phyloP scores from a whole-genome alignment of 2,113 vertebrate genomes.

The Glaucomys volans region DNA sequence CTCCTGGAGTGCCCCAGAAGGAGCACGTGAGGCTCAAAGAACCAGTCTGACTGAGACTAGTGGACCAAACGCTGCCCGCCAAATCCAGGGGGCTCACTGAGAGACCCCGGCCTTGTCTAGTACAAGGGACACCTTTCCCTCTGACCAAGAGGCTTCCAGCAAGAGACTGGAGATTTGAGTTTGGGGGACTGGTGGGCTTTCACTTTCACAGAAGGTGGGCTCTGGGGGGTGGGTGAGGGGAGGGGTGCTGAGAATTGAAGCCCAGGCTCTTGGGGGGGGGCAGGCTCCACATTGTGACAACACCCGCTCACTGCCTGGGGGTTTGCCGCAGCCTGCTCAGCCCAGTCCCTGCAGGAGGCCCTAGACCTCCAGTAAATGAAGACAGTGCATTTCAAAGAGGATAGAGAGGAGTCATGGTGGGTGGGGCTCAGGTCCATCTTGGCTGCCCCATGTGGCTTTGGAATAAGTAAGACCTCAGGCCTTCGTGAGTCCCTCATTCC shows the following conservation, averaged over 20 bases:
- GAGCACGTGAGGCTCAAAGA: neutral
- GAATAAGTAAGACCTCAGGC: neutral
- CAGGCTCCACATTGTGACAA: neutral
- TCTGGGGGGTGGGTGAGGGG: rapidly evolving
- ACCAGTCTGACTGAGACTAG: neutral
- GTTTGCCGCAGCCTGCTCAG: neutral
- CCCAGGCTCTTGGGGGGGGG: rapidly evolving
- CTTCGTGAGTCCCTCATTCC: neutral
- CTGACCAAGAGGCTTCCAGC: neutral
- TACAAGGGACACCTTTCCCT: neutral
- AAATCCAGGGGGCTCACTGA: neutral
- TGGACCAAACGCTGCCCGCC: neutral
- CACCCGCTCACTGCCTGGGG: neutral
- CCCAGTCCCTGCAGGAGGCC: rapidly evolving
- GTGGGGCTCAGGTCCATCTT: neutral
- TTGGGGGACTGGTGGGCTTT: neutral
- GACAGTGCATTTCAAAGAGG: neutral
- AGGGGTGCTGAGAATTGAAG: neutral
- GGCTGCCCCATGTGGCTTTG: neutral
- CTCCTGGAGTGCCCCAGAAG: neutral
- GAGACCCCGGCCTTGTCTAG: neutral
- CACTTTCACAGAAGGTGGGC: neutral
- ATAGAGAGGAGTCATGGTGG: rapidly evolving
- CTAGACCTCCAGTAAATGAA: neutral
- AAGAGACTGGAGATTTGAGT: neutral